Evolutionary conservation across 2,113 vertebrate genomes (phyloP).

Genomic region (Catharus fuscescens): DNA sequence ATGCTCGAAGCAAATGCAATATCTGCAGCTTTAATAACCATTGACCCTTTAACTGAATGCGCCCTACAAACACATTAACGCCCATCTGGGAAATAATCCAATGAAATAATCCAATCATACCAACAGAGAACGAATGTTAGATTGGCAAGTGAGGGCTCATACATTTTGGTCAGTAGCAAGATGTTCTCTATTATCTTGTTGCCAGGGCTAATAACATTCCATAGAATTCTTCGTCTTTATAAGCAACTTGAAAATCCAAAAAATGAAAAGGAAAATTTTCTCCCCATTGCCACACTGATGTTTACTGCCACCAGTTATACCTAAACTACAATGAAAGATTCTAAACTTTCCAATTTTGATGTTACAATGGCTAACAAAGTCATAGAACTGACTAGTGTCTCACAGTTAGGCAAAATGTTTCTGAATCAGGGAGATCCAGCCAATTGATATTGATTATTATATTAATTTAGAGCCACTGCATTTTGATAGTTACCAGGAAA

Average conservation of each 20-base stretch:
- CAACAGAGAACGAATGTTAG: not conserved
- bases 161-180: not conserved
- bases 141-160: slow-evolving; percentile 14
- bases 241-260: not conserved
- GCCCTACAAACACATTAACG: slow-evolving; percentile 71
- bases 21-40: slow-evolving; percentile 65
- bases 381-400: not conserved
- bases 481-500: not conserved
- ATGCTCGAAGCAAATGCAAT: slow-evolving; percentile 55
- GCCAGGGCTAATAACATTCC: not conserved
- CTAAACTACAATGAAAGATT: not conserved
- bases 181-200: not conserved
- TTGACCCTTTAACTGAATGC: slow-evolving; percentile 60
- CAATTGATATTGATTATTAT: not conserved
- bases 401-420: not conserved
- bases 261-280: not conserved
- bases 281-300: not conserved
- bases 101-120: slow-evolving; percentile 72
- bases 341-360: not conserved
- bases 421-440: not conserved
- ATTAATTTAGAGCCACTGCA: not conserved
- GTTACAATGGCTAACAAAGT: not conserved
- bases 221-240: not conserved
- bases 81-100: slow-evolving; percentile 74
- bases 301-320: not conserved